phyloP scores from a whole-genome alignment of 2,888 invertebrate genomes.

The Trileptium ribeirensis region DNA sequence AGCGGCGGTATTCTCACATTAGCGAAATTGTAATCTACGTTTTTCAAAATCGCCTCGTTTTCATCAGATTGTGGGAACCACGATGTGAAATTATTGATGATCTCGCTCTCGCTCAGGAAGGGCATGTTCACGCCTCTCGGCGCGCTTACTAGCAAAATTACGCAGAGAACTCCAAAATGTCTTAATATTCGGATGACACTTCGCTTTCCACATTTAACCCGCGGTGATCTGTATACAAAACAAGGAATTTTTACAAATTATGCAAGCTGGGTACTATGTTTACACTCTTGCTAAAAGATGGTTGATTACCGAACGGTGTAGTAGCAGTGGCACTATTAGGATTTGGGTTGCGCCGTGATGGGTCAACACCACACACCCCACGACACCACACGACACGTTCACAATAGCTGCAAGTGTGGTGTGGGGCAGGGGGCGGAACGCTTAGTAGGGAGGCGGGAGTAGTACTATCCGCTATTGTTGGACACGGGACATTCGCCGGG shows the following conservation, averaged over 20 bases:
- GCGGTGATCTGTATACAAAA: conserved; percentile 50
- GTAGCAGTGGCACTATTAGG: conserved; percentile 29
- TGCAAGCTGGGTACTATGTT: conserved; percentile 48
- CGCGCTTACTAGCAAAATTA: conserved; percentile 48
- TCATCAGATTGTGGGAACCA: conserved; percentile 51
- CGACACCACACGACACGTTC: no score
- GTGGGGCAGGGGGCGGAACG: neutral
- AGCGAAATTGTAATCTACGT: conserved; percentile 50
- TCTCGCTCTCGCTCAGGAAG: conserved; percentile 49
- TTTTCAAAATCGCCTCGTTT: conserved; percentile 50
- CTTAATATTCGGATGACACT: conserved; percentile 51
- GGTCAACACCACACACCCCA: no score
- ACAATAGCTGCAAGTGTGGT: neutral
- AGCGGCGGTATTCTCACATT: conserved; percentile 47
- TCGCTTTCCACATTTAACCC: conserved; percentile 49
- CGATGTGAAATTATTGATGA: conserved; percentile 51
- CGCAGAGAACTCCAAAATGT: conserved; percentile 49
- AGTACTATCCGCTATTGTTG: no score
- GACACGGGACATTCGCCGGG: neutral
- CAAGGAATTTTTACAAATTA: conserved; percentile 50
- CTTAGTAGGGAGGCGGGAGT: neutral
- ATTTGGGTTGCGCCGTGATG: no score
- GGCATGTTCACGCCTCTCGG: conserved; percentile 48
- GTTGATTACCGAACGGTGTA: conserved; percentile 51
- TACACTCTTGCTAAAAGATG: conserved; percentile 50